Evolutionary conservation across 1,140 invertebrate species (phyloP).

Genomic region (Drosophila quadrilineata): DNA sequence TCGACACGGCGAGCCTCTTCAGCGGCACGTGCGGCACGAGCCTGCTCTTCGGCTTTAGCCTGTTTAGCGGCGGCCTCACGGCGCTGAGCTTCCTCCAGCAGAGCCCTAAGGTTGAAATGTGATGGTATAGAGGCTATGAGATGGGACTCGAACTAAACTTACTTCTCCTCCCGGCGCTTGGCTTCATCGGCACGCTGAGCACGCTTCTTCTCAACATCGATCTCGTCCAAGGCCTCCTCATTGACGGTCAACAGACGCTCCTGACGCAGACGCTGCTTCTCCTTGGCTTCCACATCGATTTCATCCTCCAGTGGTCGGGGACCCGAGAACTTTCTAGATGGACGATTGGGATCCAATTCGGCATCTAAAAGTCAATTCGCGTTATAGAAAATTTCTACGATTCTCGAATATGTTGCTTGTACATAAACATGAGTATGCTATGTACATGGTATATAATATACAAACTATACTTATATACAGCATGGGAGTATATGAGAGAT

Average conservation of each 20-base stretch:
- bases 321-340: constrained; percentile 85
- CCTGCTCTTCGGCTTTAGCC: constrained; percentile 81
- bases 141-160: too few relatives aligned
- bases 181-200: constrained; percentile 84
- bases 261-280: constrained; percentile 82
- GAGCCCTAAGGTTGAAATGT: too few relatives aligned
- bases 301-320: constrained; percentile 83
- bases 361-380: constrained; percentile 59
- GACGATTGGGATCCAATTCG: constrained; percentile 84
- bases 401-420: background rate
- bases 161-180: constrained; percentile 85
- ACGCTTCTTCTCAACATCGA: constrained; percentile 83
- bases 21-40: constrained; percentile 70
- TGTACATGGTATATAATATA: too few relatives aligned
- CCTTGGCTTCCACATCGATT: constrained; percentile 81
- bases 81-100: constrained; percentile 48
- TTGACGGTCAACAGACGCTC: constrained; percentile 81
- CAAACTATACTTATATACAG: too few relatives aligned
- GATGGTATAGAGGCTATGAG: too few relatives aligned
- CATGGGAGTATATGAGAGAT: constrained; percentile 1
- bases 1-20: constrained; percentile 82
- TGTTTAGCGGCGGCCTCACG: constrained; percentile 77
- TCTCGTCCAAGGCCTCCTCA: constrained; percentile 80
- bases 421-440: constrained; percentile 1
- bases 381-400: constrained; percentile 17